Percentiles rank a stretch among this genome's conserved stretches.
Conservation (phyloP, 2,888 invertebrate species). For the Poecilobothrus nobilitatus region DNA sequence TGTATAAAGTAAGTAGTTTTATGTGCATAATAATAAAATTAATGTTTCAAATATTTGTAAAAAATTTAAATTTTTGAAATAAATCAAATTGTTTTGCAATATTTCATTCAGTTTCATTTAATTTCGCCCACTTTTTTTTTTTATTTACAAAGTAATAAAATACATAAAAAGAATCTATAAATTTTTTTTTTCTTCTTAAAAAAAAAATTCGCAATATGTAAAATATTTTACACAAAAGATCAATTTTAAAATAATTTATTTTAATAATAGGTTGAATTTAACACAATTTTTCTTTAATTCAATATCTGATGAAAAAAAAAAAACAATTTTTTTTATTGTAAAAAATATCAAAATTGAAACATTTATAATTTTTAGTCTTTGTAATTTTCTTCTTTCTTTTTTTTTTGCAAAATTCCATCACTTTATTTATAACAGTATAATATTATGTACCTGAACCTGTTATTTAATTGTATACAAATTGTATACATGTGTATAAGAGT, state of each 20-base stretch:
- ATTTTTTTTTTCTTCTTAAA: too few species aligned
- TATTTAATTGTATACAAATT: not conserved
- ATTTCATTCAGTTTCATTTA: too few species aligned
- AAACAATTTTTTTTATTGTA: not conserved
- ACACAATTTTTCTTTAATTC: not conserved
- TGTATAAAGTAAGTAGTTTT: too few species aligned
- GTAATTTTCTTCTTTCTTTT: not conserved
- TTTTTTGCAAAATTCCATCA: not conserved
- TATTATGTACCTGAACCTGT: not conserved
- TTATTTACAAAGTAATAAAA: too few species aligned
- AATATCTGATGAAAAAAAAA: not conserved
- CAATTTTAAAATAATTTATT: not conserved
- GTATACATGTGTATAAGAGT: too few species aligned
- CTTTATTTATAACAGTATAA: not conserved
- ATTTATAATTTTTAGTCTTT: not conserved
- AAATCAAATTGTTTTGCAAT: too few species aligned
- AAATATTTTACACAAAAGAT: not conserved
- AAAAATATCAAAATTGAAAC: not conserved
- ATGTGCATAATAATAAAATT: too few species aligned
- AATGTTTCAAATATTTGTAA: too few species aligned
- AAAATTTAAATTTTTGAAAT: too few species aligned
- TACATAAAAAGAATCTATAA: too few species aligned
- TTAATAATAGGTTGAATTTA: constrained; percentile 4
- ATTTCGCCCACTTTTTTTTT: too few species aligned
- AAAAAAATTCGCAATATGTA: not conserved